These are phyloP conservation scores for Escarpia spicata DNA, from an alignment of 2,888 invertebrate species.

Conservation along the genomic window DNA sequence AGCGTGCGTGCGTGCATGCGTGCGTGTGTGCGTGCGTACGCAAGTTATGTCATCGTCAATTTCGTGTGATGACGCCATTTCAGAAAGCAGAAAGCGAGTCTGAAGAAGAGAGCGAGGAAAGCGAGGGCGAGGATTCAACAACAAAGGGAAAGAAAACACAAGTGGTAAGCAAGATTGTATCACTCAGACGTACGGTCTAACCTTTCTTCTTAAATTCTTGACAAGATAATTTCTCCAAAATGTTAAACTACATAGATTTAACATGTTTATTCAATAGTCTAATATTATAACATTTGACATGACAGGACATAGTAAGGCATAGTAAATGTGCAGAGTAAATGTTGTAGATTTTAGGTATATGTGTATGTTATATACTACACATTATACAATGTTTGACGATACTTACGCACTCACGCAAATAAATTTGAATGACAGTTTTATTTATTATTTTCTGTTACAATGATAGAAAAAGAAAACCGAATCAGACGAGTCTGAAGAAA, in stretches of 20 bases:
- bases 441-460: not conserved
- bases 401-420: not conserved
- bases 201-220: not conserved
- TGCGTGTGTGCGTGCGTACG: too few relatives aligned
- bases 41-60: not conserved
- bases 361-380: too few relatives aligned
- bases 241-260: not conserved
- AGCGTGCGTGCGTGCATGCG: too few relatives aligned
- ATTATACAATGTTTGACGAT: too few relatives aligned
- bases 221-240: not conserved
- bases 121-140: conserved; percentile 28
- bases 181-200: not conserved
- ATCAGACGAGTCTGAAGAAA: conserved; percentile 4
- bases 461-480: not conserved
- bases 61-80: not conserved
- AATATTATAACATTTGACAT: not conserved
- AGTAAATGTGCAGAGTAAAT: too few relatives aligned
- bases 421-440: not conserved
- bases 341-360: too few relatives aligned
- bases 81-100: conserved; percentile 26
- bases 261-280: not conserved
- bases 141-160: conserved; percentile 31
- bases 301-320: too few relatives aligned
- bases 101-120: conserved; percentile 29
- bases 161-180: not conserved